phyloP scores from a whole-genome alignment of 2,113 vertebrate genomes.

The Tyto alba region DNA sequence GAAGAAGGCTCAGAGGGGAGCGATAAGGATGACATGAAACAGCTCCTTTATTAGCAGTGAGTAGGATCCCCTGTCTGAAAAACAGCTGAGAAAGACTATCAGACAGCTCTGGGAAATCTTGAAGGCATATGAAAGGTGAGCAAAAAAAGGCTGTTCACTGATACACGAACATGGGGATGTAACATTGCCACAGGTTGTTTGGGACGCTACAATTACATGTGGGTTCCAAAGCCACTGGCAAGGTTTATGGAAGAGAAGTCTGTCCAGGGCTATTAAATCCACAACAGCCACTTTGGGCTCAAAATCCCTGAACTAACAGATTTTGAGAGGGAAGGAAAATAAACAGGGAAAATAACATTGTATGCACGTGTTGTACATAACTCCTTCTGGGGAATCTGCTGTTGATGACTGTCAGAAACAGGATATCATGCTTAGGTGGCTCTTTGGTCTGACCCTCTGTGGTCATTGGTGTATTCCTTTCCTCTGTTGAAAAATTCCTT shows the following conservation, averaged over 20 bases:
- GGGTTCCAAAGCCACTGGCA: background rate
- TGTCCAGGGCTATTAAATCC: background rate
- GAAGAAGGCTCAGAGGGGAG: background rate
- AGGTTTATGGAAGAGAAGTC: background rate
- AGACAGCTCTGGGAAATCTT: background rate
- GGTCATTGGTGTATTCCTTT: background rate
- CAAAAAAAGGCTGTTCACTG: background rate
- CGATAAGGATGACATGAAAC: background rate
- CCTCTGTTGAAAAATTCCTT: background rate
- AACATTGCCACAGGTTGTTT: fast-evolving
- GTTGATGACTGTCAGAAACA: background rate
- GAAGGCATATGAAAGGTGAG: background rate
- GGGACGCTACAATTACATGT: fast-evolving
- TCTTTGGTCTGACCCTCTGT: background rate
- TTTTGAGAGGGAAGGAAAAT: background rate
- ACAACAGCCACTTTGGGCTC: background rate
- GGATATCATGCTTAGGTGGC: background rate
- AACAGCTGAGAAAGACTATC: background rate
- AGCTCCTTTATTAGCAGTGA: background rate
- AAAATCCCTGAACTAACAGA: background rate
- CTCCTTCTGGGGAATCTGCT: background rate
- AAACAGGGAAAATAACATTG: background rate
- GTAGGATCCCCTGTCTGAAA: background rate
- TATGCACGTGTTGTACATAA: background rate
- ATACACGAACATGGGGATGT: fast-evolving